phyloP scores from a whole-genome alignment of 2,797 vertebrate genomes.

The Micromesistius poutassou region DNA sequence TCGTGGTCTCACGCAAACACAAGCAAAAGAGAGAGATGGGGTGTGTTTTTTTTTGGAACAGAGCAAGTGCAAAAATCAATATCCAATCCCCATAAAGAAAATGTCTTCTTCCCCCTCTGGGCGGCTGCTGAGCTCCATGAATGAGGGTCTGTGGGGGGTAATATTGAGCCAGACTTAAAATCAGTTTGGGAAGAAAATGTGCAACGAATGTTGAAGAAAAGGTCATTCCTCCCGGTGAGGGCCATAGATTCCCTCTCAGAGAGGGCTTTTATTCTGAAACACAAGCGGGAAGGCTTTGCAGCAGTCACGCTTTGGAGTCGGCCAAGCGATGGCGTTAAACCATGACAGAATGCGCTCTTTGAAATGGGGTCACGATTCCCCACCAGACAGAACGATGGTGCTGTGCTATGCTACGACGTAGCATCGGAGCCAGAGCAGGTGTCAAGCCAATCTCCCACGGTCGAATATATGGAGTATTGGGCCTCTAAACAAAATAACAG shows the following conservation, averaged over 20 bases:
- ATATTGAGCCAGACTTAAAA: conserved; percentile 37
- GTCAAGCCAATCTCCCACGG: background rate
- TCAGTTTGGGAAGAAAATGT: conserved; percentile 42
- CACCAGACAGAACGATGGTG: background rate
- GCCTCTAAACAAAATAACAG: background rate
- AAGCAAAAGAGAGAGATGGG: conserved; percentile 21
- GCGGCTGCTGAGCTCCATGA: conserved; percentile 52
- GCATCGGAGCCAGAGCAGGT: background rate
- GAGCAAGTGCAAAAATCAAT: conserved; percentile 60
- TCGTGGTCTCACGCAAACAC: conserved; percentile 42
- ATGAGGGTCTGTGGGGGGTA: conserved; percentile 47
- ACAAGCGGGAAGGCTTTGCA: conserved; percentile 14
- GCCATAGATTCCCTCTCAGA: conserved; percentile 1
- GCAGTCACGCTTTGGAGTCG: conserved; percentile 7
- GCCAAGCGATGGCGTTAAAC: background rate
- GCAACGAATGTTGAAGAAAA: conserved; percentile 41
- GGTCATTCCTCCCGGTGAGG: conserved; percentile 29
- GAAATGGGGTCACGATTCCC: background rate
- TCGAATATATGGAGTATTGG: background rate
- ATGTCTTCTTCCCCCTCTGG: conserved; percentile 38
- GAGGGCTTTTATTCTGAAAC: conserved; percentile 19
- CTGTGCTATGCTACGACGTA: background rate
- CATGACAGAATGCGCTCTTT: background rate
- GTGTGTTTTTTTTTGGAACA: conserved; percentile 28
- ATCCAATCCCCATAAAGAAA: conserved; percentile 70